phyloP scores from a whole-genome alignment of 1,140 invertebrate genomes.

The Ruditapes philippinarum region DNA sequence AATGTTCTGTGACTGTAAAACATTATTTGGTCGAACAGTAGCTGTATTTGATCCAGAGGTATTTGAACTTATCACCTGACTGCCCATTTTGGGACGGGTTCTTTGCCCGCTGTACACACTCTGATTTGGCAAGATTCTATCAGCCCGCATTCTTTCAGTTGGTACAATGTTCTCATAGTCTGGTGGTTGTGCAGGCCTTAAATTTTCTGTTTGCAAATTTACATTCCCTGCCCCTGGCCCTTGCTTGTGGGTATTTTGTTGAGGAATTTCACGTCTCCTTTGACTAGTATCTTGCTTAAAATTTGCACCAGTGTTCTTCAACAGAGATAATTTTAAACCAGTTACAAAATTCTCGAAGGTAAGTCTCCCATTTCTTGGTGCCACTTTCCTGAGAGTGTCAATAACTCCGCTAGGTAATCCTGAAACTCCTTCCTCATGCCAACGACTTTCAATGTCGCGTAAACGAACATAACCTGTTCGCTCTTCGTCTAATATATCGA shows the following conservation, averaged over 20 bases:
- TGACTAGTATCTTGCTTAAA: neutral
- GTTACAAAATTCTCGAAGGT: conserved; percentile 96
- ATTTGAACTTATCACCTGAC: neutral
- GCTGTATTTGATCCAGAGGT: conserved; percentile 66
- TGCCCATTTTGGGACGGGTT: conserved; percentile 43
- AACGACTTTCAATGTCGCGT: conserved; percentile 90
- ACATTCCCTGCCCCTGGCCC: too few species aligned
- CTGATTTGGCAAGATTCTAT: neutral
- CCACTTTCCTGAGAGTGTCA: conserved; percentile 95
- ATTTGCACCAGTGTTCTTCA: conserved; percentile 85
- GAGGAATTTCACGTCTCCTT: neutral
- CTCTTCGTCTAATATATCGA: conserved; percentile 97
- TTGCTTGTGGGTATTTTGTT: neutral
- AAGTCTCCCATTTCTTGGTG: conserved; percentile 94
- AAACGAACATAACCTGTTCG: conserved; percentile 95
- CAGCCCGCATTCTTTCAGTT: neutral
- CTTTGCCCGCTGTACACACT: neutral
- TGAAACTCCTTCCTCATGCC: conserved; percentile 94
- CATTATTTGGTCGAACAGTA: conserved; percentile 82
- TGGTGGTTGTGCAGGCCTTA: neutral
- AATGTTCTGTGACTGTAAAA: conserved; percentile 57
- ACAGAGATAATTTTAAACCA: conserved; percentile 94
- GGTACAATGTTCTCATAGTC: conserved; percentile 6
- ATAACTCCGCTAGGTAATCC: conserved; percentile 90
- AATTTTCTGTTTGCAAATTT: neutral